phyloP scores from a whole-genome alignment of 2,797 vertebrate species.

The Macroramphosus scolopax region DNA sequence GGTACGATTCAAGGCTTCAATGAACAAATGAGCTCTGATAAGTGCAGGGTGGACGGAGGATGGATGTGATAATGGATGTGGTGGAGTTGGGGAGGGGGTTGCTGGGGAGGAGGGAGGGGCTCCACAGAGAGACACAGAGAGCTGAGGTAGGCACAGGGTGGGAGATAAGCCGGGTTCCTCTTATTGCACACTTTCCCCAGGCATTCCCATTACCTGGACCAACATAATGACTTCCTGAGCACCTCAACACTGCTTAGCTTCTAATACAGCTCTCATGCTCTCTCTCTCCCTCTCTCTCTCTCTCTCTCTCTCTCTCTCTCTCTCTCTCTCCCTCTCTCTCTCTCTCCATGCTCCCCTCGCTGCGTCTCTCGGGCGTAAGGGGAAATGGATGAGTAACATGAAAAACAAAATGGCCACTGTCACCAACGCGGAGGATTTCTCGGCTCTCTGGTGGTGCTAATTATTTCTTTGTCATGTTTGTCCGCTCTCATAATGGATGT shows the following conservation, averaged over 20 bases:
- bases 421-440: conserved; percentile 19
- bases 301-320: conserved; percentile 23
- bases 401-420: conserved; percentile 48
- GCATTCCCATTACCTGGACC: conserved; percentile 56
- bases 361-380: conserved; percentile 11
- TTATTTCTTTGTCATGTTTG: conserved; percentile 56
- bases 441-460: conserved; percentile 47
- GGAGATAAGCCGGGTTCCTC: conserved; percentile 52
- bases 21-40: conserved; percentile 35
- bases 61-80: conserved; percentile 14
- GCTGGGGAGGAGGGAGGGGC: conserved; percentile 3
- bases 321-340: too few species aligned
- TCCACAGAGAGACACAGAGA: conserved; percentile 22
- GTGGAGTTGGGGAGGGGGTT: neutral
- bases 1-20: conserved; percentile 11
- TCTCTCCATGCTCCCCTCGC: too few species aligned
- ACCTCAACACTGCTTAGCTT: conserved; percentile 32
- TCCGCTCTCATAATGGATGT: conserved; percentile 52
- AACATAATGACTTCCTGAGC: conserved; percentile 58
- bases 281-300: neutral
- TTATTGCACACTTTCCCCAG: conserved; percentile 57
- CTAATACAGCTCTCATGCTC: conserved; percentile 7
- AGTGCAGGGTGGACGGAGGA: conserved; percentile 34
- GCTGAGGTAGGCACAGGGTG: too few species aligned
- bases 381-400: conserved; percentile 49